Conservation (phyloP, 2,113 vertebrate genomes). For the Felis chaus region DNA sequence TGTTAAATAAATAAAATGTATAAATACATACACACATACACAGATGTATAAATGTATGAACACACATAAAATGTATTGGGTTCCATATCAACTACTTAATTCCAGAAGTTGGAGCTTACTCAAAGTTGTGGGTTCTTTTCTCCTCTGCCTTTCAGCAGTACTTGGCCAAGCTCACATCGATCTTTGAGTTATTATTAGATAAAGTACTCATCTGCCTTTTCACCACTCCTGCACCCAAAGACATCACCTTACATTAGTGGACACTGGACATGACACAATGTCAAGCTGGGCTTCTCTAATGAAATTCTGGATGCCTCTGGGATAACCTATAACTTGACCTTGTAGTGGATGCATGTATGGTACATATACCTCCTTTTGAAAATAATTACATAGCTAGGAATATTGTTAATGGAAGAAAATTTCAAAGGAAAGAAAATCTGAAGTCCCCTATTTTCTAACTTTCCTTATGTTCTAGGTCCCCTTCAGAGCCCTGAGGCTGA, state of each 20-base stretch:
- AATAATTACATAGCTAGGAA: not conserved
- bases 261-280: conserved; percentile 73
- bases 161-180: conserved; percentile 63
- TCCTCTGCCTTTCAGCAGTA: conserved; percentile 49
- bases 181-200: conserved; percentile 77
- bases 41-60: not conserved
- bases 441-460: not conserved
- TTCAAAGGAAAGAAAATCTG: not conserved
- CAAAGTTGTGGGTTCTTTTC: conserved; percentile 42
- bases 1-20: not conserved
- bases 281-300: conserved; percentile 73
- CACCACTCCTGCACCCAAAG: conserved; percentile 61
- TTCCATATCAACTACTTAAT: not conserved
- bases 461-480: not conserved
- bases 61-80: not conserved
- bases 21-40: not conserved
- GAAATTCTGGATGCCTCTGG: conserved; percentile 62
- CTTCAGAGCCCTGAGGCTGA: not conserved
- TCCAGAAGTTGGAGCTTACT: conserved; percentile 1
- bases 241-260: conserved; percentile 73
- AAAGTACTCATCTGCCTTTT: conserved; percentile 76
- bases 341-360: not conserved
- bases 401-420: not conserved
- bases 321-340: conserved; percentile 55
- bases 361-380: not conserved